phyloP scores from a whole-genome alignment of 2,113 vertebrate species.

The Synodontis membranacea region DNA sequence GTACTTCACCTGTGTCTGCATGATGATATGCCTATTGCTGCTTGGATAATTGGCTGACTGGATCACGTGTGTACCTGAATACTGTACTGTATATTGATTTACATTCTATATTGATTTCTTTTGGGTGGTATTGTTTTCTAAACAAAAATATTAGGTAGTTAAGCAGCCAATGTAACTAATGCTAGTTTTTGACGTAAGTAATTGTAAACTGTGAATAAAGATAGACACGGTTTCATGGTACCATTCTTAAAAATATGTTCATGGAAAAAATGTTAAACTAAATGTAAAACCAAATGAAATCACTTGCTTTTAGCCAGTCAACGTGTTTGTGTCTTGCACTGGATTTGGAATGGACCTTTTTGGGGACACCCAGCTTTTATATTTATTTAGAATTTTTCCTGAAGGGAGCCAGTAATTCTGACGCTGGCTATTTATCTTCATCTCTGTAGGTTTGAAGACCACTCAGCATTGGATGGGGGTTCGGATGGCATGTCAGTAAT shows the following conservation, averaged over 20 bases:
- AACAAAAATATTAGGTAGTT: background rate
- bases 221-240: background rate
- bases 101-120: background rate
- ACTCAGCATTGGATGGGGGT: constrained; percentile 85
- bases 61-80: background rate
- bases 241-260: background rate
- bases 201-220: background rate
- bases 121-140: background rate
- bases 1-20: background rate
- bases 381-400: too few species aligned
- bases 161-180: background rate
- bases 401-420: background rate
- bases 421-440: background rate
- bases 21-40: background rate
- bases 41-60: background rate
- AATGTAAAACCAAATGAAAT: background rate
- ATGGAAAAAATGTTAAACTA: background rate
- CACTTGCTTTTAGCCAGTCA: background rate
- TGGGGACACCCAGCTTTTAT: background rate
- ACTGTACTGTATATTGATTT: background rate
- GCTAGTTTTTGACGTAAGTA: background rate
- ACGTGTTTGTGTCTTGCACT: background rate
- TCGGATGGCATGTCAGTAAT: constrained; percentile 84
- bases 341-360: background rate
- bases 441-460: constrained; percentile 84